Base-by-base conservation (phyloP, 2,797 vertebrate species). In the Scolopax rusticola region DNA sequence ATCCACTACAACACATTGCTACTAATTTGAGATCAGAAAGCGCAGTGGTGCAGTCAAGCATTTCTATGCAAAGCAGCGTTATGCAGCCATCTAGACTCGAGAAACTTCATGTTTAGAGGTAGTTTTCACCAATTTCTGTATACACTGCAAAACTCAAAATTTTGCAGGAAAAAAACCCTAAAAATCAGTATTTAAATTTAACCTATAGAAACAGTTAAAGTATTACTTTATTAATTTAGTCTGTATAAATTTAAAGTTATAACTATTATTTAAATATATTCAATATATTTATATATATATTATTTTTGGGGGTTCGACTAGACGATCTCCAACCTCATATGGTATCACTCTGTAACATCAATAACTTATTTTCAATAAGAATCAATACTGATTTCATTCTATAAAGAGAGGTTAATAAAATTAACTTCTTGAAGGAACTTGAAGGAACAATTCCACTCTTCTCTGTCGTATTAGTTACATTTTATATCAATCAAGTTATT, bases 161-260 rank as follows among this genome's bases (percentile, higher is more conserved):
- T 59, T 33, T 1, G 3, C 23, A 45, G 8, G 3, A 36, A 1
- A 50, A 12, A 1, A 5, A 15, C 11, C 11, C 15, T 4, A 3
- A 15, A 28, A 43, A 38, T 8, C 2, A 1, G 3, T 38, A 69
- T 38, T 51, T 77, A 60, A 85, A 87, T 59, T 12, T 20, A 86
- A 21, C 19, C 38, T 56, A 20, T 0, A 53, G 8, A 67, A 80
- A 21, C 19, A 85, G 6, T 27, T 48, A 30, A 77, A 71, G 57
- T 12, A 15, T 30, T 45, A 59, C 3, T 43, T 59, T 14, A 30
- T 2, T 0, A 51, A 30, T 64, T 92, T 18, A 64, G 6, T 24
- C 50, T 40, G 4, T 8, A 56, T 10, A 70, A 69, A 38, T 48
- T 28, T 45, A 3, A 68, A 92, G 3, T 9, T 27, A 8, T 4